phyloP scores from a whole-genome alignment of 2,888 invertebrate genomes.

The Odontomyia ornata region DNA sequence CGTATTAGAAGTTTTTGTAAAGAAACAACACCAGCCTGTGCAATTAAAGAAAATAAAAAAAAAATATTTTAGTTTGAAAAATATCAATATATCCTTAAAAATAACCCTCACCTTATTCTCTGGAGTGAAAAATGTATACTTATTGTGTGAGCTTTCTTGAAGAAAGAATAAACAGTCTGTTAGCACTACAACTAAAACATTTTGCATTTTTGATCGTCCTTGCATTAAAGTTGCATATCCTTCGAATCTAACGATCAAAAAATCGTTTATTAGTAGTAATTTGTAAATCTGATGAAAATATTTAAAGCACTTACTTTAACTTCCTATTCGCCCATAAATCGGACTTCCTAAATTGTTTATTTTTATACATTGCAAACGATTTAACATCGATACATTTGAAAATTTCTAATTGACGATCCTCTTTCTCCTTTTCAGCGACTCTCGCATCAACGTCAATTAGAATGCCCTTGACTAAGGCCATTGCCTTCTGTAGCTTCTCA shows the following conservation, averaged over 20 bases:
- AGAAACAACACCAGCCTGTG: slow-evolving; percentile 90
- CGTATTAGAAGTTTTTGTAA: slow-evolving; percentile 90
- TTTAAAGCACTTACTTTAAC: slow-evolving; percentile 68
- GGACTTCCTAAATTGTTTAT: slow-evolving; percentile 92
- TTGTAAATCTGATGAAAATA: neutral
- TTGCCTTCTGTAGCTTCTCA: slow-evolving; percentile 80
- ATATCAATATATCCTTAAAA: neutral
- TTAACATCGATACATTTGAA: slow-evolving; percentile 93
- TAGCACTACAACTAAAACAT: slow-evolving; percentile 86
- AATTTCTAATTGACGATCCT: slow-evolving; percentile 89
- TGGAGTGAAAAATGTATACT: slow-evolving; percentile 91
- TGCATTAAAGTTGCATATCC: slow-evolving; percentile 90
- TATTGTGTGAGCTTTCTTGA: slow-evolving; percentile 86
- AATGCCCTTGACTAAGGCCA: slow-evolving; percentile 86
- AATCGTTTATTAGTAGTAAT: slow-evolving; percentile 9
- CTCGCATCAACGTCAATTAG: slow-evolving; percentile 90
- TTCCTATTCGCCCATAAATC: slow-evolving; percentile 86
- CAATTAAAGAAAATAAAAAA: slow-evolving; percentile 48
- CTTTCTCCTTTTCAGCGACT: slow-evolving; percentile 90
- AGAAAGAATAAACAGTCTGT: slow-evolving; percentile 93
- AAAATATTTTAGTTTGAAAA: neutral
- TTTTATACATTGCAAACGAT: slow-evolving; percentile 84
- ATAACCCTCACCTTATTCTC: slow-evolving; percentile 80
- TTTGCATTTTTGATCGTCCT: slow-evolving; percentile 88
- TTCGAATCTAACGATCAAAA: slow-evolving; percentile 72